phyloP scores from a whole-genome alignment of 2,888 invertebrate genomes.

The Phyllotreta cruciferae region DNA sequence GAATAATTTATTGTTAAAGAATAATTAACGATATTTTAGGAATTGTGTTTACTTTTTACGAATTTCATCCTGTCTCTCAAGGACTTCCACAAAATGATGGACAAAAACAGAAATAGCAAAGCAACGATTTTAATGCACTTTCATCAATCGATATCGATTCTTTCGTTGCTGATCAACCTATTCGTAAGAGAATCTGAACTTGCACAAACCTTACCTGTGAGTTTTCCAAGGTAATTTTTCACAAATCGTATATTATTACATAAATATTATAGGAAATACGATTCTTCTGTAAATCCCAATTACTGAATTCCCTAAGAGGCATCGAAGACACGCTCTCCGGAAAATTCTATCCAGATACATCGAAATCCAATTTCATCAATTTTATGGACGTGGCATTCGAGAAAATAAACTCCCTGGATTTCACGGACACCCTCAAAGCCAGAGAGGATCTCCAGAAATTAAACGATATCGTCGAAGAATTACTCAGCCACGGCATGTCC shows the following conservation, averaged over 20 bases:
- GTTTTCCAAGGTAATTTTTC: no score
- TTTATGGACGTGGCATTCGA: constrained; percentile 56
- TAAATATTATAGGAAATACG: constrained; percentile 33
- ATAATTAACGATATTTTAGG: constrained; percentile 32
- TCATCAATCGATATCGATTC: constrained; percentile 41
- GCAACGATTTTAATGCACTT: constrained; percentile 38
- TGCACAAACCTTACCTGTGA: constrained; percentile 38
- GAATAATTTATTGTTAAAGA: no score
- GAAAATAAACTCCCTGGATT: constrained; percentile 48
- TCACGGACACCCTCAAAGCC: constrained; percentile 37
- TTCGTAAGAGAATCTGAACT: constrained; percentile 42
- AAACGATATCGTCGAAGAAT: constrained; percentile 52
- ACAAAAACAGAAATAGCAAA: constrained; percentile 28
- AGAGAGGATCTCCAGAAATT: constrained; percentile 41
- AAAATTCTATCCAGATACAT: constrained; percentile 29
- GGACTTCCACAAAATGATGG: constrained; percentile 29
- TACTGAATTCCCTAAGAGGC: constrained; percentile 46
- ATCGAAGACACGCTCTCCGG: constrained; percentile 38
- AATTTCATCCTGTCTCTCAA: constrained; percentile 36
- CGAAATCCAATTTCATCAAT: constrained; percentile 51
- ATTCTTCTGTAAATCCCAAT: constrained; percentile 46
- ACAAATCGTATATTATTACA: no score
- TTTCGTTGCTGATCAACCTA: constrained; percentile 42
- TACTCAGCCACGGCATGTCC: constrained; percentile 58
- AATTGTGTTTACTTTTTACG: constrained; percentile 37